phyloP scores from a whole-genome alignment of 35 echinoderm and acorn worm species.

The Ophiothrix spiculata region DNA sequence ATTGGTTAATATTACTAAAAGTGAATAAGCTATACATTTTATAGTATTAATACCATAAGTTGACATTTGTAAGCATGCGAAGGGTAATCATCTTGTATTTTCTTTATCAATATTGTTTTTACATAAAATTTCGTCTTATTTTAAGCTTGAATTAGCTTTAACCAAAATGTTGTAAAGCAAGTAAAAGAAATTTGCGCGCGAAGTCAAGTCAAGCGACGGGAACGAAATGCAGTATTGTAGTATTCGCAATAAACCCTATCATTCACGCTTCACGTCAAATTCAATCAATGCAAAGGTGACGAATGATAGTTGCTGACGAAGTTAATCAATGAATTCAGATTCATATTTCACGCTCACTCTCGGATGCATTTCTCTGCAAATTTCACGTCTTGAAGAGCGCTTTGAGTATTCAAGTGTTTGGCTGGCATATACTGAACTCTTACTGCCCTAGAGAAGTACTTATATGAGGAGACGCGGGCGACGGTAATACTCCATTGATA shows the following conservation, averaged over 20 bases:
- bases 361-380: neutral
- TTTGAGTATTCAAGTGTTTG: neutral
- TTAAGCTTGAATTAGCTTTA: neutral
- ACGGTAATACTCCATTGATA: constrained; percentile 4
- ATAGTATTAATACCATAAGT: too few species aligned
- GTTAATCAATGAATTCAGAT: constrained; percentile 10
- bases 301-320: neutral
- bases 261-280: neutral
- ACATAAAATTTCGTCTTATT: neutral
- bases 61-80: too few species aligned
- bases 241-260: neutral
- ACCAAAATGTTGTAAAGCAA: neutral
- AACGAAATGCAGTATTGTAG: neutral
- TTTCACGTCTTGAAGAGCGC: neutral
- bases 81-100: too few species aligned
- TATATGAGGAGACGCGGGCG: neutral
- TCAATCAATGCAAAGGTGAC: neutral
- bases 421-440: neutral
- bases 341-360: neutral
- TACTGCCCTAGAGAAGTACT: neutral
- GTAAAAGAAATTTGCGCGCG: neutral
- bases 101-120: too few species aligned
- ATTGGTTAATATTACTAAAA: too few species aligned
- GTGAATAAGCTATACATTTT: too few species aligned
- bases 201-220: neutral